Conservation (phyloP, 1,140 invertebrate genomes). For the Eciton burchellii region DNA sequence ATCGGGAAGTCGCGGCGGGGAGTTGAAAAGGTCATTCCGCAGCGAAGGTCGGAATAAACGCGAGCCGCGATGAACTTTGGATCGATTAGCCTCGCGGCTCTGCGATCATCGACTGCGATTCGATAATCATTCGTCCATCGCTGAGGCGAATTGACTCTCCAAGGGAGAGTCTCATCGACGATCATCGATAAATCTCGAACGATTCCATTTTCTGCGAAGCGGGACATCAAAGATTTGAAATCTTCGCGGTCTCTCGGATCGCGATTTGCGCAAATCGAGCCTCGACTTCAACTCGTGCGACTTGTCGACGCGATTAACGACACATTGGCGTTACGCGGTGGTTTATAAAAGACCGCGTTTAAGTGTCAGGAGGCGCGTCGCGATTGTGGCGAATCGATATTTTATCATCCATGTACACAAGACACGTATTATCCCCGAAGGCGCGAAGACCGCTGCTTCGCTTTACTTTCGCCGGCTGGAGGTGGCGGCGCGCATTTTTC, state of each 20-base stretch:
- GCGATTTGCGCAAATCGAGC: too few species aligned
- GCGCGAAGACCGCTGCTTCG: background rate
- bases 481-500: slow-evolving; percentile 27
- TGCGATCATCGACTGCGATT: background rate
- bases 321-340: too few species aligned
- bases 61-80: slow-evolving; percentile 44
- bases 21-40: slow-evolving; percentile 42
- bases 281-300: too few species aligned
- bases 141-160: background rate
- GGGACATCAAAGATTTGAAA: too few species aligned
- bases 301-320: too few species aligned
- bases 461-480: background rate
- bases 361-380: too few species aligned
- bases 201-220: background rate
- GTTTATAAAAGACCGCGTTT: too few species aligned
- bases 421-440: too few species aligned
- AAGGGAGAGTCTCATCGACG: background rate
- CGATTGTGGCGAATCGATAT: too few species aligned
- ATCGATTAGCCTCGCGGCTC: slow-evolving; percentile 48
- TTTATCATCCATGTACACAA: too few species aligned
- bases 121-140: background rate
- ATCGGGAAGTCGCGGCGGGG: background rate
- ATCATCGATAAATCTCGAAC: background rate
- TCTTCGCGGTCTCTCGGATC: too few species aligned
- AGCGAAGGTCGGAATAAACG: slow-evolving; percentile 37